Conservation (phyloP, 1,140 invertebrate genomes). For the Microplitis mediator region DNA sequence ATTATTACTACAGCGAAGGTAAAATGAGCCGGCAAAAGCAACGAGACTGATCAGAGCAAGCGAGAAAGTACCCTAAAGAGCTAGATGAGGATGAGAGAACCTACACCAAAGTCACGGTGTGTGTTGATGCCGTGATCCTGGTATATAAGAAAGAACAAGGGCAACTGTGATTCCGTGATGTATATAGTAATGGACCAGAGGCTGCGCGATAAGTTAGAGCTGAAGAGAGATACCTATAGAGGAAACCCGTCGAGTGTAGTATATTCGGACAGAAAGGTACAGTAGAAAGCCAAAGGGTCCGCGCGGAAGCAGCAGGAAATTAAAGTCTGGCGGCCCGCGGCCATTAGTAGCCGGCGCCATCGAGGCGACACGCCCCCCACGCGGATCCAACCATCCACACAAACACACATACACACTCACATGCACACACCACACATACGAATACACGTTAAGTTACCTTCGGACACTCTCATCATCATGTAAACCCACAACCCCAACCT, state of each 20-base stretch:
- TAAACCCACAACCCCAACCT: conserved; percentile 30
- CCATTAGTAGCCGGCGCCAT: conserved; percentile 64
- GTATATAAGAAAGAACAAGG: conserved; percentile 33
- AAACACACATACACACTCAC: conserved; percentile 46
- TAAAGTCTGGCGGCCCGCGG: conserved; percentile 62
- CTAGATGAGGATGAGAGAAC: conserved; percentile 4
- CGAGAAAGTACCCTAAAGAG: conserved; percentile 1
- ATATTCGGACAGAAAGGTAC: conserved; percentile 58
- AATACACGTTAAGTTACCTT: conserved; percentile 27
- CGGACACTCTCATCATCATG: conserved; percentile 3
- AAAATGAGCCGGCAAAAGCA: background rate
- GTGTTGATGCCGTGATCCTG: background rate
- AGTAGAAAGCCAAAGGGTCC: conserved; percentile 59
- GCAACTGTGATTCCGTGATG: too few species aligned
- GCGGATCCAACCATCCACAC: conserved; percentile 44
- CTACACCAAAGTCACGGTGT: conserved; percentile 21
- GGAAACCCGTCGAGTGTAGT: conserved; percentile 28
- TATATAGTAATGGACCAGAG: background rate
- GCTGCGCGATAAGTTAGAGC: conserved; percentile 2
- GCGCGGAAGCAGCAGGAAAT: conserved; percentile 64
- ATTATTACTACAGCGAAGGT: background rate
- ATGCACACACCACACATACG: conserved; percentile 47
- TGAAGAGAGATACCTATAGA: conserved; percentile 11
- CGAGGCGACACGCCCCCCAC: conserved; percentile 62
- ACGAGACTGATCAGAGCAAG: conserved; percentile 14